Evolutionary conservation across 2,113 vertebrate species (phyloP).

Genomic region (Shinisaurus crocodilurus): DNA sequence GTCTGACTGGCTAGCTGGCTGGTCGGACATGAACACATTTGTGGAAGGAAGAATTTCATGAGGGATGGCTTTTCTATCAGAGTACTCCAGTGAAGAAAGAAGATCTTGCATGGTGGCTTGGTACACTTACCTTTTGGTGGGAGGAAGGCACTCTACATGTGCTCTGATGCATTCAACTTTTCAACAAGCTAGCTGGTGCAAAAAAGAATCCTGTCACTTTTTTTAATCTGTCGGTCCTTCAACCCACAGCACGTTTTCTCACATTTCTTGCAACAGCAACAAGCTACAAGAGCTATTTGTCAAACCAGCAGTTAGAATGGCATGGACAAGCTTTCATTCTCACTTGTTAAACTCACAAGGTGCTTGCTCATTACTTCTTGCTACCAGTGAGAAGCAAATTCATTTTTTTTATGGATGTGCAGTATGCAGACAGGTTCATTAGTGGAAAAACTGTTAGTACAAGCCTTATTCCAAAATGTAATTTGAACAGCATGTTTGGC

Average conservation of each 20-base stretch:
- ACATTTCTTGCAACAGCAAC: background rate
- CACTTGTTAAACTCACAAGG: background rate
- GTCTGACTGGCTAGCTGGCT: too few relatives aligned
- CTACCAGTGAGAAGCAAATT: constrained; percentile 2
- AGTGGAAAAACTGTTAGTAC: constrained; percentile 35
- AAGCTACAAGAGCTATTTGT: background rate
- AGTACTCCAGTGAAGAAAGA: background rate
- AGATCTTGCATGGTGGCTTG: background rate
- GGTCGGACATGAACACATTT: too few relatives aligned
- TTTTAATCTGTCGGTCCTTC: background rate
- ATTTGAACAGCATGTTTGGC: constrained; percentile 13
- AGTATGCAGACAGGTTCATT: constrained; percentile 27
- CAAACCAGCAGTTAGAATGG: background rate
- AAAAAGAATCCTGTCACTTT: background rate
- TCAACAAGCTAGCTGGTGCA: too few relatives aligned
- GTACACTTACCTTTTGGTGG: background rate
- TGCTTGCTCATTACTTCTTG: constrained; percentile 10
- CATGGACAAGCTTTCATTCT: constrained; percentile 14
- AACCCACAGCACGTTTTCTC: background rate
- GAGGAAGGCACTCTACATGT: background rate
- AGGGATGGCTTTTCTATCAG: background rate
- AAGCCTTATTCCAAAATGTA: constrained; percentile 22
- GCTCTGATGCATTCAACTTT: background rate
- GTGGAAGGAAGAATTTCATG: background rate
- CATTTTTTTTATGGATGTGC: constrained; percentile 27